phyloP scores from a whole-genome alignment of 2,888 invertebrate genomes.

The Entomobrya proxima region DNA sequence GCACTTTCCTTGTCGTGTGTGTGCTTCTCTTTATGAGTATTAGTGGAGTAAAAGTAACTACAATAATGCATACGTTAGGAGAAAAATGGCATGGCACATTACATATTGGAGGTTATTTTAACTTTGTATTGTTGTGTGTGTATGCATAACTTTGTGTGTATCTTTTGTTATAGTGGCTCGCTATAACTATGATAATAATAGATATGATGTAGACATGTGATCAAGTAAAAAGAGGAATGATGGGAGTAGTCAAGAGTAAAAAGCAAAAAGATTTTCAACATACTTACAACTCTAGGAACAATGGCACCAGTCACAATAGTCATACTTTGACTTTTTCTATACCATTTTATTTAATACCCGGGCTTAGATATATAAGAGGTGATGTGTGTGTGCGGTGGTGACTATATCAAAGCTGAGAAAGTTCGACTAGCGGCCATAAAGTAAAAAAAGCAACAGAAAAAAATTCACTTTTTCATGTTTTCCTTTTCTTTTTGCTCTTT shows the following conservation, averaged over 20 bases:
- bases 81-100: constrained; percentile 23
- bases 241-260: constrained; percentile 39
- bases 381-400: background rate
- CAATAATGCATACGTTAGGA: background rate
- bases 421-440: constrained; percentile 13
- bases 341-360: too few species aligned
- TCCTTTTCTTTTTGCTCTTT: constrained; percentile 12
- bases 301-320: background rate
- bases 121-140: constrained; percentile 18
- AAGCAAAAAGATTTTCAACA: constrained; percentile 24
- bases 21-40: background rate
- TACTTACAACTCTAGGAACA: constrained; percentile 17
- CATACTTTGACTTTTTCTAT: too few species aligned
- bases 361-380: too few species aligned
- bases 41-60: background rate
- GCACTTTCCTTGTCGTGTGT: background rate
- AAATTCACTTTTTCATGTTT: constrained; percentile 31
- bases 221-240: constrained; percentile 49
- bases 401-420: background rate
- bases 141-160: background rate
- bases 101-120: constrained; percentile 37
- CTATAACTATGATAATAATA: too few species aligned
- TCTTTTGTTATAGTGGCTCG: background rate
- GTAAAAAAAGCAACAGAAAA: constrained; percentile 34
- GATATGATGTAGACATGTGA: constrained; percentile 13